Conservation (phyloP, 2,113 vertebrate species). For the Psittacara wagleri region DNA sequence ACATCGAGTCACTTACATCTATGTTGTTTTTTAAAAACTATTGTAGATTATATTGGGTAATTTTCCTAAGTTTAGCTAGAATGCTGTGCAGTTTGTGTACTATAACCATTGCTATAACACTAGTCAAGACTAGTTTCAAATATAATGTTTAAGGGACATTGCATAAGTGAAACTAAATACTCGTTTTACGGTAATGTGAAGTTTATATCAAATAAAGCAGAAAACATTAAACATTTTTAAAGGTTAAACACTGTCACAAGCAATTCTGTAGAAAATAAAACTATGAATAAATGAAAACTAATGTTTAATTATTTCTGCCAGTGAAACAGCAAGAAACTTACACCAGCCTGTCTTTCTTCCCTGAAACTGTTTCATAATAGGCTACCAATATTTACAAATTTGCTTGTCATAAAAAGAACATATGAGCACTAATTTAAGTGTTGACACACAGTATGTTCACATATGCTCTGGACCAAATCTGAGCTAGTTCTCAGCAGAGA, state of each 20-base stretch:
- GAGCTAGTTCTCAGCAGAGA: neutral
- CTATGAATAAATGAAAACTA: slow-evolving; percentile 50
- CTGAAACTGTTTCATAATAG: slow-evolving; percentile 13
- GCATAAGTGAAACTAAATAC: neutral
- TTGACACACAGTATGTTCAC: slow-evolving; percentile 24
- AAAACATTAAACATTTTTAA: slow-evolving; percentile 31
- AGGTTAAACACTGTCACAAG: slow-evolving; percentile 15
- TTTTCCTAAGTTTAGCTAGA: neutral
- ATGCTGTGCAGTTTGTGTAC: neutral
- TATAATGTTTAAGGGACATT: neutral
- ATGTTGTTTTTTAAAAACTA: neutral
- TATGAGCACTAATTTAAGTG: slow-evolving; percentile 56
- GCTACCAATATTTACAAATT: slow-evolving; percentile 54
- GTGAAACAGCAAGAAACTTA: slow-evolving; percentile 33
- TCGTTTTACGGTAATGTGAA: neutral
- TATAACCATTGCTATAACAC: neutral
- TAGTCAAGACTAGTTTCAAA: neutral
- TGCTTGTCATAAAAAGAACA: slow-evolving; percentile 40
- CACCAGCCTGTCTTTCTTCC: slow-evolving; percentile 19
- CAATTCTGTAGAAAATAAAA: neutral
- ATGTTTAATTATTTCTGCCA: slow-evolving; percentile 54
- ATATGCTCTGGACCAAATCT: neutral
- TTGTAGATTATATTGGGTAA: neutral
- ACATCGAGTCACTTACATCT: neutral
- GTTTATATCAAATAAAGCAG: slow-evolving; percentile 20